Percentiles rank a stretch among this genome's conserved stretches.
These are phyloP conservation scores for Eilema caniola DNA, from an alignment of 2,888 invertebrate species.

Conservation along the genomic window DNA sequence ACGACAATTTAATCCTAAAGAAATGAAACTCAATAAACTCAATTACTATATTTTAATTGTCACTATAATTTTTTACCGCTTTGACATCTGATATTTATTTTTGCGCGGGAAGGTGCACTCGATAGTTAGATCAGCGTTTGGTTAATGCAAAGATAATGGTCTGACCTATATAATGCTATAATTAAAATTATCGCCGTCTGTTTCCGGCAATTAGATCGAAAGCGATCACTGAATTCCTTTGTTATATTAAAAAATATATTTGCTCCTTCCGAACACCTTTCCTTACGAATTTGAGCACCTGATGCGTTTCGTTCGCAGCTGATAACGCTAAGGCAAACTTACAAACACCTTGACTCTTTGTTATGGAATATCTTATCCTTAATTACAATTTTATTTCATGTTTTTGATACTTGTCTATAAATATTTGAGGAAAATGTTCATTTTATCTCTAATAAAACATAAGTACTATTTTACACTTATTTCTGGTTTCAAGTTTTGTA, in stretches of 20 bases:
- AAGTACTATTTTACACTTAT: neutral
- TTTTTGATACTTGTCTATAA: constrained; percentile 54
- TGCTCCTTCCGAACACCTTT: constrained; percentile 73
- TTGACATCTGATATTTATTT: constrained; percentile 61
- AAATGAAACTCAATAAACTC: neutral
- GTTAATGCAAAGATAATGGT: constrained; percentile 72
- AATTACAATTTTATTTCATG: constrained; percentile 67
- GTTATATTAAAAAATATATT: constrained; percentile 64
- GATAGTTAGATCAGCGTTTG: constrained; percentile 66
- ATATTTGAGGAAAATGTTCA: constrained; percentile 46
- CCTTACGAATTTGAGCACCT: constrained; percentile 78
- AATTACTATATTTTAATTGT: neutral
- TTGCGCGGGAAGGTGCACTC: constrained; percentile 66
- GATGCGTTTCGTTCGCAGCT: constrained; percentile 65
- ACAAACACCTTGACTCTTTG: constrained; percentile 78
- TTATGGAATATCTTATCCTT: constrained; percentile 77
- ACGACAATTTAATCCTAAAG: neutral
- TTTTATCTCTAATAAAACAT: neutral
- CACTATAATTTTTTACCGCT: neutral
- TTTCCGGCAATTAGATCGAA: constrained; percentile 76
- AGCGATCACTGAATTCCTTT: constrained; percentile 66
- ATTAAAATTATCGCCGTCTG: constrained; percentile 72
- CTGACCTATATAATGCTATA: constrained; percentile 77
- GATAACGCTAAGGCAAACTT: constrained; percentile 65
- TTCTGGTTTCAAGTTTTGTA: neutral